Conservation (phyloP, 1,140 invertebrate species). For the Diplogasteroides magnus region DNA sequence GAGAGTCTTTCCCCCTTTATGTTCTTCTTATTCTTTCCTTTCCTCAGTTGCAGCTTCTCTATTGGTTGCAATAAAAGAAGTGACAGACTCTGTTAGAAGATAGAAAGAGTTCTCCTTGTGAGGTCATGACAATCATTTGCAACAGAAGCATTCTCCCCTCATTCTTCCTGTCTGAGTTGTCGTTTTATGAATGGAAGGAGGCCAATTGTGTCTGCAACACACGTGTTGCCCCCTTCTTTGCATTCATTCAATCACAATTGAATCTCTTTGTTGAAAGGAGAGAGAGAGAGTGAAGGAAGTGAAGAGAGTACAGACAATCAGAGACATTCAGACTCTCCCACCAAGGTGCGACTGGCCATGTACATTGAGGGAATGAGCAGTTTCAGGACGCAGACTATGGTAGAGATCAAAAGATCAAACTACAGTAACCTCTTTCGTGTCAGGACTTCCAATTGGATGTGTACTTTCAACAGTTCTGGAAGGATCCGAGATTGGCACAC, state of each 20-base stretch:
- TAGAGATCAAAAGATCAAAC: too few relatives aligned
- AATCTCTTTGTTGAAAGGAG: not conserved
- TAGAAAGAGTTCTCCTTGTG: too few relatives aligned
- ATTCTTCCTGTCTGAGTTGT: constrained; percentile 1
- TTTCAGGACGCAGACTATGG: constrained; percentile 51
- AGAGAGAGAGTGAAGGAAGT: constrained; percentile 7
- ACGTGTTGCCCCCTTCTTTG: not conserved
- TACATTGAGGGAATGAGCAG: constrained; percentile 51
- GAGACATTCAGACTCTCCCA: constrained; percentile 37
- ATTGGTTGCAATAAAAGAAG: too few relatives aligned
- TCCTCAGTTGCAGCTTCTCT: too few relatives aligned
- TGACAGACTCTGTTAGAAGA: constrained; percentile 11
- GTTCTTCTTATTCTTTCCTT: too few relatives aligned
- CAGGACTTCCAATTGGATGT: constrained; percentile 66
- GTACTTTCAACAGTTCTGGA: constrained; percentile 64
- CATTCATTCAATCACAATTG: too few relatives aligned
- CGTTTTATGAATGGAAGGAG: not conserved
- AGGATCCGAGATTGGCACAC: constrained; percentile 60
- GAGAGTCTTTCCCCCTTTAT: too few relatives aligned
- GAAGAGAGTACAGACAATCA: constrained; percentile 3
- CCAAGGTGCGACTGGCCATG: constrained; percentile 50
- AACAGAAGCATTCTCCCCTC: too few relatives aligned
- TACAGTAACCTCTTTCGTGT: constrained; percentile 15
- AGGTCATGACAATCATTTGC: too few relatives aligned
- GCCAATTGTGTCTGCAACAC: not conserved